phyloP scores from a whole-genome alignment of 2,888 invertebrate genomes.

The Seira sanloemensis region DNA sequence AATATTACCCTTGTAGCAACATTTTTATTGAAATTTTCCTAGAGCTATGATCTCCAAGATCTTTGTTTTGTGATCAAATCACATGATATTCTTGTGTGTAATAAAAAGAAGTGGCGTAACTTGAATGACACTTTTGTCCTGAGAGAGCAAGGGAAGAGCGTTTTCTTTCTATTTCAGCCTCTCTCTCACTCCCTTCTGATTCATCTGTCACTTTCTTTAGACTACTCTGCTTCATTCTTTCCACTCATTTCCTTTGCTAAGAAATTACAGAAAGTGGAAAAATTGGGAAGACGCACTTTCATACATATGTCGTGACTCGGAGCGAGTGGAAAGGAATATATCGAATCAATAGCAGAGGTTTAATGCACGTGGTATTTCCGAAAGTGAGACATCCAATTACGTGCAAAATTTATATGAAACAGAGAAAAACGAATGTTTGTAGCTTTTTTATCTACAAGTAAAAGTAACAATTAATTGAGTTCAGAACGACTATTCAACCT shows the following conservation, averaged over 20 bases:
- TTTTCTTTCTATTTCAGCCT: not conserved
- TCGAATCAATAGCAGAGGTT: not conserved
- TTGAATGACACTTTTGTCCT: conserved; percentile 5
- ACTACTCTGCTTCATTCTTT: not conserved
- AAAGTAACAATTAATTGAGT: no score
- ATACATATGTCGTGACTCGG: not conserved
- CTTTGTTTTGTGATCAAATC: not conserved
- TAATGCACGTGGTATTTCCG: conserved; percentile 3
- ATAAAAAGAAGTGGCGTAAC: not conserved
- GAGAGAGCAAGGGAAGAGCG: not conserved
- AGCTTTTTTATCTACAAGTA: no score
- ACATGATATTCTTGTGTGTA: not conserved
- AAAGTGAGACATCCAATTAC: not conserved
- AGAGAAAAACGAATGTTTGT: not conserved
- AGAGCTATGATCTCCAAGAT: not conserved
- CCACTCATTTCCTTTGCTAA: not conserved
- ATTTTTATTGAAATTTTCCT: not conserved
- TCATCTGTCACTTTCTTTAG: conserved; percentile 7
- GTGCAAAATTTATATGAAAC: not conserved
- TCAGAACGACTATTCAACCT: no score
- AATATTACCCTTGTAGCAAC: not conserved
- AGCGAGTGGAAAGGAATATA: not conserved
- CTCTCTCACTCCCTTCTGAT: not conserved
- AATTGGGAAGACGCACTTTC: not conserved
- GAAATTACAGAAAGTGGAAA: not conserved